Evolutionary conservation across 2,797 vertebrate species (phyloP).

Genomic region (Enteromius fasciolatus): DNA sequence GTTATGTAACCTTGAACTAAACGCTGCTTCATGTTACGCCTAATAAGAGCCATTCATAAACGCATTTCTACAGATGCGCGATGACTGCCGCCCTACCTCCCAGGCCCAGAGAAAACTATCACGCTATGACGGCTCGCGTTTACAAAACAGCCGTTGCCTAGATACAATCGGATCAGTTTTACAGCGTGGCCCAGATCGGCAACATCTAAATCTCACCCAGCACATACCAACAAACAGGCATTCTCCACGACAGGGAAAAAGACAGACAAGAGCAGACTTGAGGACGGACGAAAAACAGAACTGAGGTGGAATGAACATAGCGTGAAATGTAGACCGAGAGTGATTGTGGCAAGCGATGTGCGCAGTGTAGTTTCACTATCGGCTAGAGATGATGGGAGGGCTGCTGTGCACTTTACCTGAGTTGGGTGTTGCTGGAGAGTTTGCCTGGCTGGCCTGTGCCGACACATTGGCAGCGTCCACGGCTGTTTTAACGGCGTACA

Average conservation of each 20-base stretch:
- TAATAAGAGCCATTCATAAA: background rate
- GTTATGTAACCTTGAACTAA: background rate
- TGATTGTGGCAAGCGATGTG: conserved; percentile 20
- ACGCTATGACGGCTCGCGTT: background rate
- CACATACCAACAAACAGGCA: background rate
- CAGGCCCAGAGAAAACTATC: background rate
- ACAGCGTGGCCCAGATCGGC: background rate
- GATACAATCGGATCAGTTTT: conserved; percentile 10
- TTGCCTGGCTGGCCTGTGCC: conserved; percentile 85
- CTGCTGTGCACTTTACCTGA: conserved; percentile 74
- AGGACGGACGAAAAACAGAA: background rate
- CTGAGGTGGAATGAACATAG: background rate
- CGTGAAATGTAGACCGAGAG: background rate
- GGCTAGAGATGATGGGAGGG: conserved; percentile 36
- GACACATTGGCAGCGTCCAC: conserved; percentile 80
- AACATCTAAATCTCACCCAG: background rate
- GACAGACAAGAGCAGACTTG: conserved; percentile 17
- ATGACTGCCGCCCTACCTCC: background rate
- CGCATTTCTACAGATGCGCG: too few relatives aligned
- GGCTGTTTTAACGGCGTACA: conserved; percentile 77
- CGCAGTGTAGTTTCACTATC: conserved; percentile 25
- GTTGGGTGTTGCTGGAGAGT: conserved; percentile 85
- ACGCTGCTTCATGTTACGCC: background rate
- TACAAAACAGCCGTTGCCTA: conserved; percentile 33
- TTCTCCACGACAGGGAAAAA: background rate